Base-by-base conservation (phyloP, 2,888 invertebrate species). In the Lepidonotus clava region DNA sequence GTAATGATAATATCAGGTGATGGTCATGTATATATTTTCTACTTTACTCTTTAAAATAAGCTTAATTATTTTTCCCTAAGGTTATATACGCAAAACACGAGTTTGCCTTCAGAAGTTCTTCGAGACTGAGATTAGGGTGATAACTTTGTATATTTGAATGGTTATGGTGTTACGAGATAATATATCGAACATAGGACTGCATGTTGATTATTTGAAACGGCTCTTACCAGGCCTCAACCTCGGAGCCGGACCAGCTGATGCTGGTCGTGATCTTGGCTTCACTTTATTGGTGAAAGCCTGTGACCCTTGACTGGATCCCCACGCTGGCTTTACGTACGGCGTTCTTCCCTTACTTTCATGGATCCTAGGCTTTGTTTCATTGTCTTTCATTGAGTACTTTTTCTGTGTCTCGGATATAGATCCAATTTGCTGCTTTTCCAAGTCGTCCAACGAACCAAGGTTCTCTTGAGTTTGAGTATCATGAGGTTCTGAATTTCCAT, bases 211-310 rank as follows among this genome's bases (percentile, higher is more conserved):
- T n/a, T n/a, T n/a, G n/a, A n/a, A n/a, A n/a, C n/a, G n/a, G n/a
- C n/a, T n/a, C 71, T 71, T 34, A 71, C 80, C 8, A 2, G 80
- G 80, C 24, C 80, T 21, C 46, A 46, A 18, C 46, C 80, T 80
- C 6, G 80, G 80, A 24, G 80, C 80, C 11, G 36, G 34, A 36
- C 36, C 80, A 6, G 41, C 80, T 32, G 80, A 80, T 8, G 24
- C 28, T n/a, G 76, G 76, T 34, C 76, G 38, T 36, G 76, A 36
- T 28, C 40, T 76, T 14, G 40, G 76, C n/a, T 36, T 40, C n/a
- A 76, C 24, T 28, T 36, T 40, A 6, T n/a, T 76, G 1, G 0
- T 34, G 34, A 28, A 8, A 6, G 18, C 38, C n/a, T 40, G 34
- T 1, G 40, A 14, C 36, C 76, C 76, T 38, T 18, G 5, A 76